These are phyloP conservation scores for Rhinopomastus cyanomelas DNA, from an alignment of 2,113 vertebrate genomes.

Conservation along the genomic window DNA sequence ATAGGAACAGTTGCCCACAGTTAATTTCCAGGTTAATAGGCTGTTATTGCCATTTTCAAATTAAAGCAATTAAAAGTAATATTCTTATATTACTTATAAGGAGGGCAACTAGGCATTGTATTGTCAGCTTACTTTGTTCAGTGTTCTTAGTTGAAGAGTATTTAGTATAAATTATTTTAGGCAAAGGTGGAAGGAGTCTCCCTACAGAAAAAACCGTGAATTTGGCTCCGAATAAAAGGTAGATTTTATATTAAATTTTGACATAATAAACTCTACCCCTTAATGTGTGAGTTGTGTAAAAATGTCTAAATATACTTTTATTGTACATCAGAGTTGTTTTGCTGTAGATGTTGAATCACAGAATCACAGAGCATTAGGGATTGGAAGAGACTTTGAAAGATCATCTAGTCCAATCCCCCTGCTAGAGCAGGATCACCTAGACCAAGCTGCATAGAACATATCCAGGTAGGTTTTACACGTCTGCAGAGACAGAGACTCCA, in stretches of 20 bases:
- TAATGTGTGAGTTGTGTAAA: not conserved
- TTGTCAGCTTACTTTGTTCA: constrained; percentile 4
- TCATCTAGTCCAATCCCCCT: too few species aligned
- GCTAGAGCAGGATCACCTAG: too few species aligned
- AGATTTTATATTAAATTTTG: not conserved
- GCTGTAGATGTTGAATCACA: constrained; percentile 9
- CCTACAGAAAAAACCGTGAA: not conserved
- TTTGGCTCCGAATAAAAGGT: not conserved
- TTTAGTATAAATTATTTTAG: not conserved
- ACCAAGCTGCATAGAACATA: too few species aligned
- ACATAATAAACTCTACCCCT: not conserved
- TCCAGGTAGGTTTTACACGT: too few species aligned
- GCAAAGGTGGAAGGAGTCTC: not conserved
- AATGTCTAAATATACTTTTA: not conserved
- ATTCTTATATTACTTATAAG: constrained; percentile 21
- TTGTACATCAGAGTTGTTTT: constrained; percentile 12
- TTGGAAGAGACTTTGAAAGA: too few species aligned
- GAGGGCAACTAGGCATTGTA: not conserved
- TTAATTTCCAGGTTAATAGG: constrained; percentile 32
- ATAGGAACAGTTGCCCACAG: constrained; percentile 17
- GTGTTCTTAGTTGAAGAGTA: not conserved
- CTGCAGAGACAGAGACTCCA: too few species aligned
- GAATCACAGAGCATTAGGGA: too few species aligned
- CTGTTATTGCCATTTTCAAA: constrained; percentile 37
- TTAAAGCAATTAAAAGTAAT: constrained; percentile 40